Evolutionary conservation across 2,113 vertebrate genomes (phyloP).

Genomic region (Otus sunia): DNA sequence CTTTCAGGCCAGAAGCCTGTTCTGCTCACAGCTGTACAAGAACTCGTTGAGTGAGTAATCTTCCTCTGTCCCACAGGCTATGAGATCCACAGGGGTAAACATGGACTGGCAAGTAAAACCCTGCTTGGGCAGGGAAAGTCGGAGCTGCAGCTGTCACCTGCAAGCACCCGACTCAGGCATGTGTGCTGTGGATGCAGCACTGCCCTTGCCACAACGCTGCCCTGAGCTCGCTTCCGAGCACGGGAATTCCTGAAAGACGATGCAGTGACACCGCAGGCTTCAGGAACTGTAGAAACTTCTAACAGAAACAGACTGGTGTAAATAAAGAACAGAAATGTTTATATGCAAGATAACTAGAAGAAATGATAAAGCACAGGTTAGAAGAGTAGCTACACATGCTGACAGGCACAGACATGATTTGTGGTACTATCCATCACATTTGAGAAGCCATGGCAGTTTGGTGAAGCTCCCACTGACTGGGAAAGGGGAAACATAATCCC

Average conservation of each 20-base stretch:
- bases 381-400: too few relatives aligned
- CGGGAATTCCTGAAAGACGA: not conserved
- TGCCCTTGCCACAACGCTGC: too few relatives aligned
- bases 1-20: not conserved
- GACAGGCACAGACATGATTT: not conserved
- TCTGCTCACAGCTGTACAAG: not conserved
- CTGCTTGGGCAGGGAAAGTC: not conserved
- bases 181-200: not conserved
- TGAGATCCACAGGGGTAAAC: accelerated
- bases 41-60: not conserved
- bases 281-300: not conserved
- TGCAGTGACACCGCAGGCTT: not conserved
- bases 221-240: accelerated
- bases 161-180: accelerated
- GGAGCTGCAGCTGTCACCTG: not conserved
- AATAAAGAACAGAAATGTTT: not conserved
- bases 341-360: not conserved
- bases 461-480: not conserved
- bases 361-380: accelerated
- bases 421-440: not conserved
- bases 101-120: too few relatives aligned
- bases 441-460: not conserved
- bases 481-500: not conserved
- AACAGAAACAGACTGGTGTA: not conserved
- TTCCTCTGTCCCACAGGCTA: not conserved